Evolutionary conservation across 2,888 invertebrate genomes (phyloP).

Genomic region (Hirtodrosophila alboralis): DNA sequence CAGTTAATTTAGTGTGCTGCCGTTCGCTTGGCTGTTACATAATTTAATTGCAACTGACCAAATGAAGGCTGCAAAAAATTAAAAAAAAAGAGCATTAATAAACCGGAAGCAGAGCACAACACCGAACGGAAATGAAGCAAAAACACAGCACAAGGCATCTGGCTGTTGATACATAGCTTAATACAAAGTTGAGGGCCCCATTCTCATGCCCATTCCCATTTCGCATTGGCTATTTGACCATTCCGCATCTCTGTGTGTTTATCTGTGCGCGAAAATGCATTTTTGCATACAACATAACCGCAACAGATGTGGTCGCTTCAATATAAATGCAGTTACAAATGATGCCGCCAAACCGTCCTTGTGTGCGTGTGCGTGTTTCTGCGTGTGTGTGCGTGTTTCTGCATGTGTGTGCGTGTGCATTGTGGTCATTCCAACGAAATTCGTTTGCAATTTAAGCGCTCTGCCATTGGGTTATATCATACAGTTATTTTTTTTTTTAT

Average conservation of each 20-base stretch:
- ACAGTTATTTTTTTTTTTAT: background rate
- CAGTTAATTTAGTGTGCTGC: conserved; percentile 38
- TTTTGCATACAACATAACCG: conserved; percentile 80
- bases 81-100: conserved; percentile 77
- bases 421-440: conserved; percentile 78
- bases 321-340: conserved; percentile 80
- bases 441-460: conserved; percentile 66
- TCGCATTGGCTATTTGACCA: too few species aligned
- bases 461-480: conserved; percentile 22
- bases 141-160: conserved; percentile 31
- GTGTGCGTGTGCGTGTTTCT: background rate
- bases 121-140: conserved; percentile 67
- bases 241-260: conserved; percentile 57
- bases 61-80: conserved; percentile 32
- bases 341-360: conserved; percentile 40
- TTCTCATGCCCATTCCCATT: too few species aligned
- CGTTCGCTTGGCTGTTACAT: conserved; percentile 40
- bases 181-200: conserved; percentile 44
- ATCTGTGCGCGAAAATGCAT: conserved; percentile 80
- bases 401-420: conserved; percentile 37
- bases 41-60: conserved; percentile 58
- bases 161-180: conserved; percentile 57
- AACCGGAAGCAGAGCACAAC: conserved; percentile 66
- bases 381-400: conserved; percentile 1
- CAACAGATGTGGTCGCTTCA: conserved; percentile 80